Evolutionary conservation across 1,140 invertebrate species (phyloP).

Genomic region (Eufriesea mexicana): DNA sequence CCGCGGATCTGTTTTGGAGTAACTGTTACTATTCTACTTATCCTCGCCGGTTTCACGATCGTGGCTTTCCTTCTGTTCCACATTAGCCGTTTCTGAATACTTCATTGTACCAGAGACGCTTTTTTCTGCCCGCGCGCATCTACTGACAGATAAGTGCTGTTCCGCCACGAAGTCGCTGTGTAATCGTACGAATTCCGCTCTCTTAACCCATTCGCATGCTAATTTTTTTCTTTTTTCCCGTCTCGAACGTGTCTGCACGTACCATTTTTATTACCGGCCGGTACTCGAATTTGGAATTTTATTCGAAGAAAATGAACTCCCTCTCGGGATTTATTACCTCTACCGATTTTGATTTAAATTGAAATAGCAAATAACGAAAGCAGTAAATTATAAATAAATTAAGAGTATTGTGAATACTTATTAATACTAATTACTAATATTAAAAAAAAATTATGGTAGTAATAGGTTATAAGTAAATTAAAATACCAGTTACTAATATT

Average conservation of each 20-base stretch:
- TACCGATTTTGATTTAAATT: no score
- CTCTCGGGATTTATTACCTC: no score
- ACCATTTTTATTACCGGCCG: no score
- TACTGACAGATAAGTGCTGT: not conserved
- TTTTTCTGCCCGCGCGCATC: not conserved
- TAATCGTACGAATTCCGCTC: constrained; percentile 16
- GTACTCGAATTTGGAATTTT: no score
- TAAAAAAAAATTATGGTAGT: no score
- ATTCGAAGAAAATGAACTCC: no score
- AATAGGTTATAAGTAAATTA: no score
- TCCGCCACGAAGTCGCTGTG: not conserved
- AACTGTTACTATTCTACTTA: constrained; percentile 48
- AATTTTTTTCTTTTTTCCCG: not conserved
- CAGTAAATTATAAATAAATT: no score
- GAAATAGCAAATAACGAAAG: no score
- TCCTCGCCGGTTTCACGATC: constrained; percentile 28
- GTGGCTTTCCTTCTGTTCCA: constrained; percentile 45
- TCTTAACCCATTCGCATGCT: not conserved
- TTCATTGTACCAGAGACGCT: constrained; percentile 15
- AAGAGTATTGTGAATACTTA: no score
- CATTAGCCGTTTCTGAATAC: constrained; percentile 40
- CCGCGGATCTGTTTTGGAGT: constrained; percentile 33
- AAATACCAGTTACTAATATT: no score
- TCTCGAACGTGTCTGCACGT: not conserved
- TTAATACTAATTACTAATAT: no score